Evolutionary conservation across 2,797 vertebrate species (phyloP), one percentile per base, ranked within the genome.

Genomic region (Spheniscus humboldti): DNA sequence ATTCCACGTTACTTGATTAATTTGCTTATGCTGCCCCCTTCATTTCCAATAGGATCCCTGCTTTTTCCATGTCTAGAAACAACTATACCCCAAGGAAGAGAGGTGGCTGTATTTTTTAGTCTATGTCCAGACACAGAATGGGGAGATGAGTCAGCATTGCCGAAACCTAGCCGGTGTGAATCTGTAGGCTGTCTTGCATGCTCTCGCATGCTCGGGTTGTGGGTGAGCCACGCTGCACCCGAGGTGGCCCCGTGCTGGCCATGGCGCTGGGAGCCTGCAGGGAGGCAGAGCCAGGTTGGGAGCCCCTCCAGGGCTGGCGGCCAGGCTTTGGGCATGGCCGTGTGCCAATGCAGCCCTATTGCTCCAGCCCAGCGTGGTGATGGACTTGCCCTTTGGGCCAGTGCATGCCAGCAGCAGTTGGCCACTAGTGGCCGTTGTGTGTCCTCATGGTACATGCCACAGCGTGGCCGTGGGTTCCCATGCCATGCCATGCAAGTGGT

Each of bases 11-110:
- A 73, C 31, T 80, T 86, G 82, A 95, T 95, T 92, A 57, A 94
- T 94, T 94, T 94, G 95, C 92, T 88, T 97, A 77, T 96, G 90
- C 95, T 96, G 96, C 90, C 97, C 92, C 87, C 89, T 90, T 92
- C 43, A 10, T 95, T 96, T 92, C 41, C 48, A 67, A 3, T 9
- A 43, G 59, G 33, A 73, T 92, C 68, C 53, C 37, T 66, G 78
- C 48, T 79, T 48, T 88, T 88, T 74, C 67, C 8, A 0, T 11
- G 2, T 20, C 25, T 43, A 37, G 75, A 91, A 86, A 75, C 64
- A 2, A 17, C 60, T 75, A 8, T 66, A 19, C 41, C 35, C 71
- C 90, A 67, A 81, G 82, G 91, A 94, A 81, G 52, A 59, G 66
- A 75, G 28, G 16, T 11, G 1, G 24, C 41, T 67, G 55, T 39